These are phyloP conservation scores for Cheilosia pagana DNA, from an alignment of 2,888 invertebrate species.

Conservation along the genomic window DNA sequence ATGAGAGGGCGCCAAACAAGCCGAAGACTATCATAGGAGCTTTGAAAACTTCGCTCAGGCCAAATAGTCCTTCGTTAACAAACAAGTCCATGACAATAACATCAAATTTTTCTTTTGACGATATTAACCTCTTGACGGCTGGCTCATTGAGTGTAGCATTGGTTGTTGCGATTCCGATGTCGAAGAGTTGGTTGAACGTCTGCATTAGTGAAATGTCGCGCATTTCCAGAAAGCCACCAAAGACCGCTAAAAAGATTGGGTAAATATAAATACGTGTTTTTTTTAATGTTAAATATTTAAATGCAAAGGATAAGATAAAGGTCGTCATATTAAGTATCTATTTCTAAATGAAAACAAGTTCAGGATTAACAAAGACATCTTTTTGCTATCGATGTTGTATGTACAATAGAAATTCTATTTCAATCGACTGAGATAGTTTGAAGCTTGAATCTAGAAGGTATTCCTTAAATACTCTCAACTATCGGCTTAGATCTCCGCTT, in stretches of 20 bases:
- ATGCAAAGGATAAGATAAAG: too few species aligned
- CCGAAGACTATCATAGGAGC: constrained; percentile 80
- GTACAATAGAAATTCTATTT: too few species aligned
- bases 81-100: constrained; percentile 82
- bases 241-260: constrained; percentile 9
- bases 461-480: too few species aligned
- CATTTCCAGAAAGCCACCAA: constrained; percentile 24
- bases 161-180: constrained; percentile 78
- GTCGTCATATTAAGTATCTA: too few species aligned
- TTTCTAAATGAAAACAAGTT: too few species aligned
- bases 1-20: constrained; percentile 79
- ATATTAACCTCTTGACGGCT: constrained; percentile 76
- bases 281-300: too few species aligned
- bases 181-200: constrained; percentile 19
- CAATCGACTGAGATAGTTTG: too few species aligned
- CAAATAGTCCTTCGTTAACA: constrained; percentile 81
- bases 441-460: too few species aligned
- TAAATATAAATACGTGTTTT: too few species aligned
- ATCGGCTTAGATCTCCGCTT: too few species aligned
- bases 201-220: neutral
- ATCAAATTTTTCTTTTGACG: constrained; percentile 82
- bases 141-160: constrained; percentile 77
- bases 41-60: constrained; percentile 80
- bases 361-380: too few species aligned
- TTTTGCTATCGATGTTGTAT: too few species aligned